Conservation (phyloP, 2,888 invertebrate genomes). For the Desoria tigrina region DNA sequence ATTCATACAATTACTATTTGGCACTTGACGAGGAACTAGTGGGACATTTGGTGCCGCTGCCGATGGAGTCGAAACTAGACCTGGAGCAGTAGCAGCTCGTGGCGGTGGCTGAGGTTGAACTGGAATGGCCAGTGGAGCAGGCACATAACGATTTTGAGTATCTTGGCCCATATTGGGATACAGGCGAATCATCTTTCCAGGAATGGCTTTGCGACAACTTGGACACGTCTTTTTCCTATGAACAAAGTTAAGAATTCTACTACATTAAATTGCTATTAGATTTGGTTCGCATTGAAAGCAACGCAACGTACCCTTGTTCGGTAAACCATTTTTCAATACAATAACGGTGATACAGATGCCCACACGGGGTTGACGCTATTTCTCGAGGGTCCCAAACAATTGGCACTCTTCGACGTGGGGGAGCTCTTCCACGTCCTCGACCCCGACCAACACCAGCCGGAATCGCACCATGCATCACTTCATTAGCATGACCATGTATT, state of each 20-base stretch:
- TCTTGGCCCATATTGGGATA: constrained; percentile 27
- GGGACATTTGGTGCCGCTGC: neutral
- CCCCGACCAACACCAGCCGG: too few species aligned
- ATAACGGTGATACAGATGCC: constrained; percentile 44
- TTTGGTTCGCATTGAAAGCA: neutral
- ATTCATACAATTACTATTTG: neutral
- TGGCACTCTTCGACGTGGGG: neutral
- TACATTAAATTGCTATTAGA: neutral
- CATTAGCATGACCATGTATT: neutral
- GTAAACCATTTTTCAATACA: constrained; percentile 46
- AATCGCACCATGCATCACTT: neutral
- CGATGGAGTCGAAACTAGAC: neutral
- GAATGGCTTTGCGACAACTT: constrained; percentile 36
- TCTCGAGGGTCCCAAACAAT: constrained; percentile 16
- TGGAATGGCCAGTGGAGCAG: neutral
- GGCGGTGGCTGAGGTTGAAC: neutral
- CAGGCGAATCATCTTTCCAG: constrained; percentile 27
- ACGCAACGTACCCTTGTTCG: constrained; percentile 38
- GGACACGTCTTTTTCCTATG: constrained; percentile 43
- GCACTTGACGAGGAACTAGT: neutral
- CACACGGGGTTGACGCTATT: constrained; percentile 39
- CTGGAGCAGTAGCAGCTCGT: neutral
- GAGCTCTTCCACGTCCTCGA: neutral
- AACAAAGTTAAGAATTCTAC: too few species aligned
- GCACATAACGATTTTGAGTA: neutral